Base-by-base conservation (phyloP, 2,113 vertebrate species). In the Galeopterus variegatus region DNA sequence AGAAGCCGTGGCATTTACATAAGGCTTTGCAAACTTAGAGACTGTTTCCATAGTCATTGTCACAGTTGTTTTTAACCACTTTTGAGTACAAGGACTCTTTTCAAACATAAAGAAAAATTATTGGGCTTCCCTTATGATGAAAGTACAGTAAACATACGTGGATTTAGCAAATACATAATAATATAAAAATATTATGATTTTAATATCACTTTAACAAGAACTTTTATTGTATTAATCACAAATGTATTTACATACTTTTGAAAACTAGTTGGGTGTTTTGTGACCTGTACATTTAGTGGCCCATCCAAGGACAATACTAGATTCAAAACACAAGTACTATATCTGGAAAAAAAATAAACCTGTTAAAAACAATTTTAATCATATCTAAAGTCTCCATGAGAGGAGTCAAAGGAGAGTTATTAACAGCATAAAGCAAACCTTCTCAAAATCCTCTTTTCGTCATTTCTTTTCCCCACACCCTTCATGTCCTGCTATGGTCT, bases 141-240 rank as follows among this genome's bases (percentile, higher is more conserved):
- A 48, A 70, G 6, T 62, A 24, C 0, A 58, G 1, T 19, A 69
- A 36, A 19, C 23, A 69, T 48, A 19, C 23, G 50, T 33, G 56
- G 28, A 77, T 31, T 92, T 45, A 86, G 18, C 50, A 77, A 70
- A 48, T 75, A 10, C 13, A 79, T 36, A 73, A 50, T 72, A 26
- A 85, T 33, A 54, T 56, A 62, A 73, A 86, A 92, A 18, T 54
- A 36, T 72, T 90, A 56, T 12, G 3, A 56, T 67, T 50, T 93
- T 88, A 67, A 60, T 81, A 70, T 48, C 52, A 75, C 41, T 69
- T 93, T 86, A 58, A 87, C 70, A n/a, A 23, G 9, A 3, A 81
- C 26, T 89, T 89, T 95, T 83, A 82, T 62, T 56, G 41, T 87
- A 82, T 76, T 80, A 54, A 88, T 56, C 54, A 79, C 31, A 54